Evolutionary conservation across 2,888 invertebrate genomes (phyloP).

Genomic region (Lycia hirtaria): DNA sequence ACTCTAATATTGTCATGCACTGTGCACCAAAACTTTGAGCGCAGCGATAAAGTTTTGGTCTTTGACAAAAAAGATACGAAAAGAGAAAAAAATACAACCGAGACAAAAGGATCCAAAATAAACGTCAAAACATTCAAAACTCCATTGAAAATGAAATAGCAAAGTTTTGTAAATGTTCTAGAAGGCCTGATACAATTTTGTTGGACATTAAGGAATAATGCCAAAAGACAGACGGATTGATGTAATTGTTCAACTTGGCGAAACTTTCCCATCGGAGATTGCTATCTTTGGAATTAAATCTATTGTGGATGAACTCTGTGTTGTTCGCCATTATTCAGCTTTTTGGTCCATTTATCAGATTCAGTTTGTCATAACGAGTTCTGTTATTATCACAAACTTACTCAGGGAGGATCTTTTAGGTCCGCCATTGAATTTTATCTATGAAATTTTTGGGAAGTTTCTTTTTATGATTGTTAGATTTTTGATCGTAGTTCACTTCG

Average conservation of each 20-base stretch:
- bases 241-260: slow-evolving; percentile 41
- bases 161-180: slow-evolving; percentile 34
- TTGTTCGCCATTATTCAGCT: slow-evolving; percentile 24
- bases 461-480: neutral
- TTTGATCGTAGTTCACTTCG: too few relatives aligned
- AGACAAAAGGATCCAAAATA: slow-evolving; percentile 12
- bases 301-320: slow-evolving; percentile 28
- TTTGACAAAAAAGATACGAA: neutral
- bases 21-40: neutral
- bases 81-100: neutral
- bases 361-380: slow-evolving; percentile 22
- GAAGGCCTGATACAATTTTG: slow-evolving; percentile 40
- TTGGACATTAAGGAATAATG: slow-evolving; percentile 40
- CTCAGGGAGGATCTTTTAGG: slow-evolving; percentile 1
- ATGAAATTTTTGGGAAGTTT: neutral
- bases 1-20: too few relatives aligned
- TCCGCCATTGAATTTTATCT: neutral
- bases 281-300: slow-evolving; percentile 30
- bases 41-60: too few relatives aligned
- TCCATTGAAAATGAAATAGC: slow-evolving; percentile 21
- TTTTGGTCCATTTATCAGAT: slow-evolving; percentile 19
- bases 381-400: slow-evolving; percentile 15
- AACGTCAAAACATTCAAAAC: slow-evolving; percentile 23
- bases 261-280: slow-evolving; percentile 38
- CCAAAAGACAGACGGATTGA: slow-evolving; percentile 43